Conservation (phyloP, 2,113 vertebrate species). For the Urocolius indicus region DNA sequence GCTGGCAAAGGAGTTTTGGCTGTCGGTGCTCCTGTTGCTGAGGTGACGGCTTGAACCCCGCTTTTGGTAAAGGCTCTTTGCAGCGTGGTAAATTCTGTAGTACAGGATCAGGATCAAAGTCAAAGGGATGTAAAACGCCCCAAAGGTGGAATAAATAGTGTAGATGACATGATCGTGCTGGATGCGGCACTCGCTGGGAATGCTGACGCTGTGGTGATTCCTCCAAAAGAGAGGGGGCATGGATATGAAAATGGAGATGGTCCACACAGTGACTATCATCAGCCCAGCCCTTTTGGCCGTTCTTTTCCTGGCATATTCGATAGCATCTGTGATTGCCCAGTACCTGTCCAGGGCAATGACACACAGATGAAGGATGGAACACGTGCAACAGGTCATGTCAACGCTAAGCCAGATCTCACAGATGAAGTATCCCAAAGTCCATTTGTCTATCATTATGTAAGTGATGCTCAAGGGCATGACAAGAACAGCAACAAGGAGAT, state of each 20-base stretch:
- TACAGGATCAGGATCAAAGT: slow-evolving; percentile 90
- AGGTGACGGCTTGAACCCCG: slow-evolving; percentile 87
- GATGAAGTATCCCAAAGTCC: slow-evolving; percentile 85
- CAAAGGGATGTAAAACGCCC: slow-evolving; percentile 91
- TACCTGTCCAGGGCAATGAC: slow-evolving; percentile 91
- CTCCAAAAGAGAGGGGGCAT: slow-evolving; percentile 91
- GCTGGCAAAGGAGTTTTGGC: slow-evolving; percentile 85
- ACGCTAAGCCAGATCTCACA: slow-evolving; percentile 91
- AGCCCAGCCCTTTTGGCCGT: slow-evolving; percentile 79
- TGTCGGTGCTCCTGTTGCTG: slow-evolving; percentile 84
- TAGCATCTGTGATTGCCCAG: slow-evolving; percentile 92
- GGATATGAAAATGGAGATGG: slow-evolving; percentile 88
- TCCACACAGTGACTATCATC: slow-evolving; percentile 86
- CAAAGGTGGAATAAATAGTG: slow-evolving; percentile 89
- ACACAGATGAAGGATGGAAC: slow-evolving; percentile 91
- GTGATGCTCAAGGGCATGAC: slow-evolving; percentile 92
- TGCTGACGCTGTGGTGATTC: slow-evolving; percentile 66
- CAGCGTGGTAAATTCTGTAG: slow-evolving; percentile 88
- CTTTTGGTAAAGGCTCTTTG: slow-evolving; percentile 91
- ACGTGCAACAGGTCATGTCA: slow-evolving; percentile 93
- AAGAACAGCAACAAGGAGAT: slow-evolving; percentile 87
- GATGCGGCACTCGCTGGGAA: slow-evolving; percentile 80
- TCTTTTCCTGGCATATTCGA: slow-evolving; percentile 87
- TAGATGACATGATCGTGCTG: slow-evolving; percentile 89
- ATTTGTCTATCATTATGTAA: slow-evolving; percentile 86